phyloP scores from a whole-genome alignment of 2,888 invertebrate genomes.

The Deladenus siricidicola region DNA sequence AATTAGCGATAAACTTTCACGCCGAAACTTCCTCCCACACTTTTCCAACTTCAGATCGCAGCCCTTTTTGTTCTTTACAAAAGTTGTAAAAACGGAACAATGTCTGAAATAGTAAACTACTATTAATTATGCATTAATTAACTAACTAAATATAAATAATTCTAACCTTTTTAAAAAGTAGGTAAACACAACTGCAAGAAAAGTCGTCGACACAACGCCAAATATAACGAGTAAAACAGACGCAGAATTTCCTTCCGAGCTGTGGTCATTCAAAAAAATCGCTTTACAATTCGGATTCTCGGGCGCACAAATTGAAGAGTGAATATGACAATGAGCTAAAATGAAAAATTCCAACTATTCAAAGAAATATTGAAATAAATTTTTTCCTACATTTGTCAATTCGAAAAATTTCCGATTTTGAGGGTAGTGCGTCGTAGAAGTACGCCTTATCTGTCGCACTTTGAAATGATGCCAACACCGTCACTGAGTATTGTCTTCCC shows the following conservation, averaged over 20 bases:
- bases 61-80: slow-evolving; percentile 35
- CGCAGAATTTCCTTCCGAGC: background rate
- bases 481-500: slow-evolving; percentile 13
- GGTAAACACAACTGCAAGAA: slow-evolving; percentile 29
- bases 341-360: no score
- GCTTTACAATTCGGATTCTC: slow-evolving; percentile 23
- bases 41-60: slow-evolving; percentile 30
- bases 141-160: no score
- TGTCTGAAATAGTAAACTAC: slow-evolving; percentile 16
- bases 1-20: slow-evolving; percentile 44
- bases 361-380: background rate
- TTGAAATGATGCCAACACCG: slow-evolving; percentile 11
- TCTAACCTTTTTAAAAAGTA: slow-evolving; percentile 35
- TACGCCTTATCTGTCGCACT: slow-evolving; percentile 21
- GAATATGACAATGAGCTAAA: slow-evolving; percentile 39
- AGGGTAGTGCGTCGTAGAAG: slow-evolving; percentile 25
- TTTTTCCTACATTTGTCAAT: slow-evolving; percentile 8
- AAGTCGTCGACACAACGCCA: slow-evolving; percentile 3
- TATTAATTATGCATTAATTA: no score
- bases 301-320: slow-evolving; percentile 44
- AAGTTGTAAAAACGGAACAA: slow-evolving; percentile 19
- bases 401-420: slow-evolving; percentile 23
- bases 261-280: background rate
- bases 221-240: slow-evolving; percentile 4
- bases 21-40: slow-evolving; percentile 10